Base-by-base conservation (phyloP, 2,888 invertebrate species). In the Heteromyza rotundicornis region DNA sequence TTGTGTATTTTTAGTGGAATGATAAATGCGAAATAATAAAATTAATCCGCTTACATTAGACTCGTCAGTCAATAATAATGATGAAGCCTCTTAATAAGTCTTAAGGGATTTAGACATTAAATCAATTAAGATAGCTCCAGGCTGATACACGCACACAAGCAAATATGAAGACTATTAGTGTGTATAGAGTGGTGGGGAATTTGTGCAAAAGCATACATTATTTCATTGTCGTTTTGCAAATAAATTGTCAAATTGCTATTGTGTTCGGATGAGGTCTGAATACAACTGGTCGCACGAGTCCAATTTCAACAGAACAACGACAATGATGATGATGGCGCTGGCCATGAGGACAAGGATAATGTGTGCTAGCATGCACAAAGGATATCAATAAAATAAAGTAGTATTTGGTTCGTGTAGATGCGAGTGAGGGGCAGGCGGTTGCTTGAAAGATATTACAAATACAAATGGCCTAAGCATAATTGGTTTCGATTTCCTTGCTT, bases 71-170 rank as follows among this genome's bases (percentile, higher is more conserved):
- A 64, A 59, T 64, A 68, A 68, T 63, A 66, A 64, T 64, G 66
- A 66, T 68, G 66, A 60, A 64, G 65, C 69, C 54, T 50, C 57
- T 66, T 66, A 68, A 63, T 71, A 74, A 70, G 64, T 64, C 74
- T 70, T 67, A 62, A 63, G 63, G 61, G 70, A 70, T 63, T 73
- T 67, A 62, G 63, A 67, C 69, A 68, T 64, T 66, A 66, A 71
- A 73, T 72, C 73, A 75, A 75, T 75, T 75, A 75, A 68, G 69
- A 27, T 27, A 27, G 7, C 47, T 19, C 7, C 47, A 27, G 32
- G 5, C 50, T 51, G 63, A 65, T 57, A 63, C 65, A 49, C 51
- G 40, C 27, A 57, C 22, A 57, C 50, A 49, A 19, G 24, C n/a
- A 20, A 27, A 23, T n/a, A 40, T 40, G 14, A 8, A 40, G 40